Base-by-base conservation (phyloP, 1,140 invertebrate genomes). In the Carposina sasakii region DNA sequence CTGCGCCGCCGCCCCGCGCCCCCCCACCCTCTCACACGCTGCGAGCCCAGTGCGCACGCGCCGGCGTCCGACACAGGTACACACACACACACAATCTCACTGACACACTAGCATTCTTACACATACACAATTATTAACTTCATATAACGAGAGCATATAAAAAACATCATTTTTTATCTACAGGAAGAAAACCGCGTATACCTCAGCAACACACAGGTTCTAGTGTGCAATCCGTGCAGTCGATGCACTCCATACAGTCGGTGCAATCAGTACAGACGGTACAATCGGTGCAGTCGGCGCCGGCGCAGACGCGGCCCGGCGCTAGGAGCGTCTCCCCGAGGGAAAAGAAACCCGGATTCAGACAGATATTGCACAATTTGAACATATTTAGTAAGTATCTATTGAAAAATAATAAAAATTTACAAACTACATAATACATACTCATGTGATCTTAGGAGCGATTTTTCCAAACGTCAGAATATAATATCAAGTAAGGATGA, bases 1-100 rank as follows among this genome's bases (percentile, higher is more conserved):
- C 87, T 94, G 49, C 91, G 92, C 47, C 91, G 94, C 71, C 91
- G 92, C 8, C 90, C 93, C 2, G 94, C 95, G 87, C 92, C 93
- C 22, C 92, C 93, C 5, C 95, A 95, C 88, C 92, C 93, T 30
- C 78, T 94, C 45, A 90, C 93, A 21, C 91, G 93, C 82, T 53
- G n/a, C n/a, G n/a, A 63, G 16, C 48, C 54, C 19, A 23, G 30
- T 13, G 10, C 51, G 15, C 60, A 60, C 40, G 52, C 36, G 19
- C 52, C 39, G 20, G 57, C 50, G 49, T n/a, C 63, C 51, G 23
- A 62, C 68, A 21, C 53, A 49, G 16, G 54, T 52, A 19, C 51
- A 37, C 48, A 33, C 51, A 40, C 17, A 28, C 48, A 10, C 36
- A 34, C 39, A n/a, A n/a, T n/a, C n/a, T n/a, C n/a, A n/a, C n/a